These are phyloP conservation scores for Marmota flaviventris DNA, from an alignment of 2,113 vertebrate genomes.

Conservation along the genomic window DNA sequence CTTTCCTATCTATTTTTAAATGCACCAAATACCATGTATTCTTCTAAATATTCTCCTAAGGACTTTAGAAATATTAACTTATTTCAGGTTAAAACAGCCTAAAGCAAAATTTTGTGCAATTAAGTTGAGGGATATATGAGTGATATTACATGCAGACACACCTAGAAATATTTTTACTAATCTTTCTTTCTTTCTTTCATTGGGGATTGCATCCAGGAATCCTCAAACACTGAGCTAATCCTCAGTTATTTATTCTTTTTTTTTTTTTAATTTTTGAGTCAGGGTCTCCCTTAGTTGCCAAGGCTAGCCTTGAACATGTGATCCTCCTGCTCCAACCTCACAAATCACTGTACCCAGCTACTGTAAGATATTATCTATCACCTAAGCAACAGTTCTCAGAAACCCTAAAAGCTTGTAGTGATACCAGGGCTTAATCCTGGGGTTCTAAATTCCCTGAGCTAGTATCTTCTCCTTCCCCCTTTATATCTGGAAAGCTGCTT, in stretches of 20 bases:
- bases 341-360: too few relatives aligned
- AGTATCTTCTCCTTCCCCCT: background rate
- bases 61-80: background rate
- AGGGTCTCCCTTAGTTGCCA: too few relatives aligned
- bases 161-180: conserved; percentile 3
- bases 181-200: too few relatives aligned
- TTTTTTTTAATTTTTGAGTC: too few relatives aligned
- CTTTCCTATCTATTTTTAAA: background rate
- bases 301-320: too few relatives aligned
- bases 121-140: background rate
- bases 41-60: background rate
- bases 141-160: background rate
- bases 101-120: background rate
- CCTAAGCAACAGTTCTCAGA: background rate
- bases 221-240: too few relatives aligned
- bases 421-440: background rate
- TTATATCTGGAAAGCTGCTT: background rate
- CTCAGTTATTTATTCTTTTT: too few relatives aligned
- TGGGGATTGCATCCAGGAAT: too few relatives aligned
- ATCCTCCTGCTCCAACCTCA: too few relatives aligned
- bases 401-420: background rate
- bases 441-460: background rate
- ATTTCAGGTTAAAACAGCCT: background rate
- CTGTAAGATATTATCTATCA: background rate
- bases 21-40: background rate